A percentile compares a stretch with the other conserved stretches of the same genome.
phyloP scores from a whole-genome alignment of 2,888 invertebrate species.

The Cryptosula pallasiana region DNA sequence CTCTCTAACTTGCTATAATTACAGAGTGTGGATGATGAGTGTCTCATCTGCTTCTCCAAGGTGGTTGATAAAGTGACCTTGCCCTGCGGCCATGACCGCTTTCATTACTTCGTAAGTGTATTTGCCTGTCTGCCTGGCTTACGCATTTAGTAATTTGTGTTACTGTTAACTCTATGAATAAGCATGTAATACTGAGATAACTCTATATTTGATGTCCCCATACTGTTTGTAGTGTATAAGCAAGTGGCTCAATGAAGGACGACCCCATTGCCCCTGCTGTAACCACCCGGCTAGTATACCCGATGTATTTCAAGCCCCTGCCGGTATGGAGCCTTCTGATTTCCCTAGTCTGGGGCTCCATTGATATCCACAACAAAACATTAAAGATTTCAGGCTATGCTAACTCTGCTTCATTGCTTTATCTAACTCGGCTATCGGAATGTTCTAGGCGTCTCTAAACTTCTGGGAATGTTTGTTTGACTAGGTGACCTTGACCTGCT shows the following conservation, averaged over 20 bases:
- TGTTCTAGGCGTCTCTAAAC: no score
- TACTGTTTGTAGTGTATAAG: constrained; percentile 11
- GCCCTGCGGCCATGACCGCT: not conserved
- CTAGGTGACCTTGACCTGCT: no score
- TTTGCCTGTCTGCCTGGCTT: not conserved
- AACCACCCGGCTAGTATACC: not conserved
- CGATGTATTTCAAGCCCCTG: not conserved
- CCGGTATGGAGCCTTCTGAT: not conserved
- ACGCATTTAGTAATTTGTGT: no score
- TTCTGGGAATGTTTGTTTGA: no score
- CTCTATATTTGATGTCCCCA: no score
- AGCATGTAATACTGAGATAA: no score
- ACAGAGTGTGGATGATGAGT: not conserved
- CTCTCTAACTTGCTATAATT: no score
- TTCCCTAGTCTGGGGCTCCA: not conserved
- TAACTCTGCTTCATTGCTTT: no score
- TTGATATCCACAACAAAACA: no score
- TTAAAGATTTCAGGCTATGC: no score
- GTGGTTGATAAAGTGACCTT: not conserved
- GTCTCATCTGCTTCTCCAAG: not conserved
- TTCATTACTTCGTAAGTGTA: not conserved
- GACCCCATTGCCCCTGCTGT: not conserved
- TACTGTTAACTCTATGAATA: no score
- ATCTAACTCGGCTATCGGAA: no score
- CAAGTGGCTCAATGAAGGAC: not conserved